These are phyloP conservation scores for Zelostemma sp. DNA, from an alignment of 1,140 invertebrate species.

Conservation along the genomic window DNA sequence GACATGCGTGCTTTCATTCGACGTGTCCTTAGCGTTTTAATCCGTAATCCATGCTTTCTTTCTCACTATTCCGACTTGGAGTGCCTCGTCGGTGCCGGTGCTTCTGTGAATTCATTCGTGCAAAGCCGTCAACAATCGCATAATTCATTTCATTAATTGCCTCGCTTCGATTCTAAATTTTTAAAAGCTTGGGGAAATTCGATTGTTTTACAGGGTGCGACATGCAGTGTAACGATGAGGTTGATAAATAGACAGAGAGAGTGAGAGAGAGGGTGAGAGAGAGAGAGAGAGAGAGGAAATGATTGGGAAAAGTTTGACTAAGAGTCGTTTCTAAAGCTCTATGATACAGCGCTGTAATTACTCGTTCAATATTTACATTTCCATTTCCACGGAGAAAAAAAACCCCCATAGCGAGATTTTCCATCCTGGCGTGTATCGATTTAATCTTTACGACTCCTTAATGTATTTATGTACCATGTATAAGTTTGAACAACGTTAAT, in stretches of 20 bases:
- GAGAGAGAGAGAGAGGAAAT: conserved; percentile 5
- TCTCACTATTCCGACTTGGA: conserved; percentile 48
- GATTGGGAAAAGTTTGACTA: conserved; percentile 22
- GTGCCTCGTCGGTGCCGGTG: conserved; percentile 44
- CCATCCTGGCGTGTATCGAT: conserved; percentile 27
- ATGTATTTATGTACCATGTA: conserved; percentile 20
- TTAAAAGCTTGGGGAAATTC: too few species aligned
- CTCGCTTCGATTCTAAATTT: too few species aligned
- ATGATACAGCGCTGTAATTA: conserved; percentile 36
- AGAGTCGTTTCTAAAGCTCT: conserved; percentile 29
- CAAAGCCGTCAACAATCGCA: not conserved
- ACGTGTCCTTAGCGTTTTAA: conserved; percentile 50
- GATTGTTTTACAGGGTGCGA: too few species aligned
- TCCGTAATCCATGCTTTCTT: conserved; percentile 51
- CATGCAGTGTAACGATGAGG: conserved; percentile 3
- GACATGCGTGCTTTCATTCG: conserved; percentile 52
- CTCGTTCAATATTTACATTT: conserved; percentile 52
- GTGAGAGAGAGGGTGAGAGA: too few species aligned
- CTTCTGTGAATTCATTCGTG: conserved; percentile 52
- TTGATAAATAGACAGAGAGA: not conserved
- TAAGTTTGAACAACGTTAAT: conserved; percentile 44
- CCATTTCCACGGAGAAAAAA: conserved; percentile 43
- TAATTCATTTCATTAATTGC: too few species aligned
- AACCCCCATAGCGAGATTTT: not conserved
- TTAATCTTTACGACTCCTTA: conserved; percentile 10